Evolutionary conservation across 2,113 vertebrate genomes (phyloP).

Genomic region (Plestiodon gilberti): DNA sequence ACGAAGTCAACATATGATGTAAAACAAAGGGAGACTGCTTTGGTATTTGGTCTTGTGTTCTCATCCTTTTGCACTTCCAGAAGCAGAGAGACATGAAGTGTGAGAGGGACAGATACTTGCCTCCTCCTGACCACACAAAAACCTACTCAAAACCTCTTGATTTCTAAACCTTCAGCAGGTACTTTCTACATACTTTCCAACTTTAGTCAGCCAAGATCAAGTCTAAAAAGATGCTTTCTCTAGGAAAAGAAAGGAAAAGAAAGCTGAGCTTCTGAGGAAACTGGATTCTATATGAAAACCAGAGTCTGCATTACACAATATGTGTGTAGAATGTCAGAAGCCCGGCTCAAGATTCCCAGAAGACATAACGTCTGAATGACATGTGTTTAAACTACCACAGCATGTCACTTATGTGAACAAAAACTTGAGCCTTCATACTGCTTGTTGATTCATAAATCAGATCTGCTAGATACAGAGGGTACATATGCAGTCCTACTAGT

Average conservation of each 20-base stretch:
- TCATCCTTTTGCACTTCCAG: neutral
- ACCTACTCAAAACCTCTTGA: neutral
- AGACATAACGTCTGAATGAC: neutral
- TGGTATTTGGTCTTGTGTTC: neutral
- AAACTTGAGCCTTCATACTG: neutral
- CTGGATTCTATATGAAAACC: neutral
- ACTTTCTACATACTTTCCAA: neutral
- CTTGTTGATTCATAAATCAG: neutral
- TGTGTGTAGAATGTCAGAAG: neutral
- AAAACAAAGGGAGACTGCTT: neutral
- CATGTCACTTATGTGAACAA: neutral
- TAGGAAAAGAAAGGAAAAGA: neutral
- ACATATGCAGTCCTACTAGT: no score
- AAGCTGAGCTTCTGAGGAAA: neutral
- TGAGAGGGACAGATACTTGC: neutral
- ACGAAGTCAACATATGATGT: neutral
- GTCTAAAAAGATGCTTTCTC: neutral
- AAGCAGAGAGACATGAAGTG: neutral
- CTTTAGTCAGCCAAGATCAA: neutral
- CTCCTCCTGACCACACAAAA: neutral
- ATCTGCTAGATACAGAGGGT: neutral
- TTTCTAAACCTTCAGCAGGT: neutral
- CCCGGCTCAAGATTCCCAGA: neutral
- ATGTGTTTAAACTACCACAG: neutral
- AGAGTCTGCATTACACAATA: neutral